Evolutionary conservation across 1,140 invertebrate genomes (phyloP), one percentile per base, ranked within the genome.

Genomic region (Zeugodacus cucurbitae): DNA sequence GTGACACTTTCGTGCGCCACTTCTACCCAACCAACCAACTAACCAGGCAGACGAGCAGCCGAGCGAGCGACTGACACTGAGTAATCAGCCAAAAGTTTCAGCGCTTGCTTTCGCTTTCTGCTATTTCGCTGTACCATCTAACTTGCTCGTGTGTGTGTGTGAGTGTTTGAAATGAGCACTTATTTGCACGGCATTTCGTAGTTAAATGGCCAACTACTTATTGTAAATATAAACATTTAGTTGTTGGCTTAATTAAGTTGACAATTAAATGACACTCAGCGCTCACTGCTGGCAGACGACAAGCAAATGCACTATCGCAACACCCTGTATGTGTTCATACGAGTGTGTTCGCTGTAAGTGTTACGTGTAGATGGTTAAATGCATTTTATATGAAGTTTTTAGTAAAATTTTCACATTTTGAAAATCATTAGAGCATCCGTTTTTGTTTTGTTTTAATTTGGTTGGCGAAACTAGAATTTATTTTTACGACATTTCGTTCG

Each of bases 241-340:
- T 41, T 74, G 34, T 74, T 74, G 34, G 67, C 17, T 74, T 74
- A 74, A 74, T 74, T 74, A 74, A 74, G 67, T 74, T 74, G 67
- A 74, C 67, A 74, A 74, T 74, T 74, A 74, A 74, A 74, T 74
- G 67, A 22, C 67, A 74, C 32, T 41, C 17, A 41, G 67, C 34
- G 22, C 32, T 67, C 29, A 67, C 26, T 67, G 67, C 34, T 41
- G 67, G 34, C 67, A 32, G 67, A 41, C 20, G 22, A 74, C 32
- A 37, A 20, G 22, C 34, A 41, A 32, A 74, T 37, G 67, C 34
- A 74, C 48, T 54, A 54, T 4, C 7, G 67, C 64, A 67, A 2
- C 26, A 29, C n/a, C 64, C 14, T 32, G 26, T 67, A 32, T 7
- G 64, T 67, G 29, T 62, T 1, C 17, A 22, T 62, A 4, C 10